phyloP scores from a whole-genome alignment of 2,888 invertebrate genomes.

The Philereme transversata region DNA sequence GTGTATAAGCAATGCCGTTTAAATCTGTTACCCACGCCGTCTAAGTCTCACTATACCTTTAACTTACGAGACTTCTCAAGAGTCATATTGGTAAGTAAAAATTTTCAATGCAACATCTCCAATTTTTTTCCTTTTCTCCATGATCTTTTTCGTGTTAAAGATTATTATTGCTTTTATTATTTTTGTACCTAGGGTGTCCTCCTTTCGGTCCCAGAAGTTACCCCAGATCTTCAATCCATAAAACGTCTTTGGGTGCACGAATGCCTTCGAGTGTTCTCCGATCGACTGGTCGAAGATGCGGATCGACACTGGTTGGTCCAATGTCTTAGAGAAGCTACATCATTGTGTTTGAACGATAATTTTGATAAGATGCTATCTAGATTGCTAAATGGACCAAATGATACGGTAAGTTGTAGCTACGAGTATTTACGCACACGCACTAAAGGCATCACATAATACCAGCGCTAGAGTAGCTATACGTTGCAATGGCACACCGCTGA shows the following conservation, averaged over 20 bases:
- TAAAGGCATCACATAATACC: too few relatives aligned
- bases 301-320: slow-evolving; percentile 93
- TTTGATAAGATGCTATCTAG: slow-evolving; percentile 89
- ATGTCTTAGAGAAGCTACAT: slow-evolving; percentile 86
- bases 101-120: neutral
- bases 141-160: neutral
- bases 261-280: slow-evolving; percentile 95
- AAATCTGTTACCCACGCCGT: slow-evolving; percentile 95
- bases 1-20: slow-evolving; percentile 92
- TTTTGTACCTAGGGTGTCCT: slow-evolving; percentile 88
- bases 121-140: neutral
- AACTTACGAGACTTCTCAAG: slow-evolving; percentile 97
- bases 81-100: slow-evolving; percentile 89
- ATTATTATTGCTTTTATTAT: neutral
- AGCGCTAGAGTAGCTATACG: too few relatives aligned
- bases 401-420: slow-evolving; percentile 45
- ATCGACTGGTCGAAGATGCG: slow-evolving; percentile 93
- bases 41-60: slow-evolving; percentile 97
- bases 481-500: too few relatives aligned
- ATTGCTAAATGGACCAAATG: slow-evolving; percentile 65
- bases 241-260: slow-evolving; percentile 98
- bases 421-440: too few relatives aligned
- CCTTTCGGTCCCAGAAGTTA: slow-evolving; percentile 95
- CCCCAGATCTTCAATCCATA: slow-evolving; percentile 92
- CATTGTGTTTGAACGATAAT: slow-evolving; percentile 85